phyloP scores from a whole-genome alignment of 2,888 invertebrate species.

The Pilophorus perplexus region DNA sequence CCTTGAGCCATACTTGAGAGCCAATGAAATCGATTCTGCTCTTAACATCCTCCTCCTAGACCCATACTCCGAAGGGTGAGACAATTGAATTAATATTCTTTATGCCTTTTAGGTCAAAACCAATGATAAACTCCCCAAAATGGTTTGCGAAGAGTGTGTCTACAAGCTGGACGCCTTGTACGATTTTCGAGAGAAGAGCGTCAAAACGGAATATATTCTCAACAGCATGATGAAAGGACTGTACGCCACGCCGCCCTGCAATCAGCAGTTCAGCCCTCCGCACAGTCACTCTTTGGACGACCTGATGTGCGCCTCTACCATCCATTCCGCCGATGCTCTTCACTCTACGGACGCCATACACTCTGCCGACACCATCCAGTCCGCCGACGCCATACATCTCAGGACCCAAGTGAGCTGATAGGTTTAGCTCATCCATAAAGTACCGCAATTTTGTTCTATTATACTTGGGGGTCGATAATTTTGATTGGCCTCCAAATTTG shows the following conservation, averaged over 20 bases:
- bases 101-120: constrained; percentile 55
- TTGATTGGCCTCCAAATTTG: too few relatives aligned
- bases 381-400: background rate
- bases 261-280: constrained; percentile 23
- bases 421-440: background rate
- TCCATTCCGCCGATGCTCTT: constrained; percentile 10
- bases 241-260: constrained; percentile 7
- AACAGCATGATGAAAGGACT: constrained; percentile 53
- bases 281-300: background rate
- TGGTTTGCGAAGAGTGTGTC: constrained; percentile 59
- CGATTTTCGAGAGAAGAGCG: constrained; percentile 59
- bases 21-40: too few relatives aligned
- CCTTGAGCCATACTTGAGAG: too few relatives aligned
- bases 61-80: background rate
- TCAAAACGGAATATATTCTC: constrained; percentile 58
- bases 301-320: constrained; percentile 19
- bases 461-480: too few relatives aligned
- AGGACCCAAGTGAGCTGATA: background rate
- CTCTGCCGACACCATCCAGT: background rate
- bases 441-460: background rate
- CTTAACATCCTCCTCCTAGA: too few relatives aligned
- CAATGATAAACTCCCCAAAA: constrained; percentile 60
- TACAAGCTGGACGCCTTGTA: constrained; percentile 59
- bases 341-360: too few relatives aligned
- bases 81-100: too few relatives aligned